Percentiles rank a stretch among this genome's conserved stretches.
Evolutionary conservation across 2,113 vertebrate genomes (phyloP).

Genomic region (Odocoileus virginianus): DNA sequence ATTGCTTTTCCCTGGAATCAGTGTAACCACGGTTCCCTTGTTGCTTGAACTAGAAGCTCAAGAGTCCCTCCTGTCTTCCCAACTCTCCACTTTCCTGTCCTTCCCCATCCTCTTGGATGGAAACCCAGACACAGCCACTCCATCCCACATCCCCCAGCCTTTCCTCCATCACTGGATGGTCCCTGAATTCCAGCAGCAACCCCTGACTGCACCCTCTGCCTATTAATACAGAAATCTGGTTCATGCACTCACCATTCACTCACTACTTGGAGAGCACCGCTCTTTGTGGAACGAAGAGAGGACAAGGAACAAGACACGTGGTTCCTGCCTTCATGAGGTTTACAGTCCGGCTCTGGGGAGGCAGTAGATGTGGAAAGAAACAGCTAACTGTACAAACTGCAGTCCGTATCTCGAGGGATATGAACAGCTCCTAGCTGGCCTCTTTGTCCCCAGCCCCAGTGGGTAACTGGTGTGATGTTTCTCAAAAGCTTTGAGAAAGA

Average conservation of each 20-base stretch:
- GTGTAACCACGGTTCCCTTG: not conserved
- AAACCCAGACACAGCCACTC: not conserved
- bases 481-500: not conserved
- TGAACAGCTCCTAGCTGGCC: not conserved
- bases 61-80: not conserved
- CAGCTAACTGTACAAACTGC: not conserved
- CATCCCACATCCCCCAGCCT: not conserved
- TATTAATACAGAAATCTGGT: not conserved
- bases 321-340: not conserved
- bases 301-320: not conserved
- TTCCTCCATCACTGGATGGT: not conserved
- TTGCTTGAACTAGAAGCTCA: not conserved
- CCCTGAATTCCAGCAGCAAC: not conserved
- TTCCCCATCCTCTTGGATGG: no score
- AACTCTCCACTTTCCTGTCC: not conserved
- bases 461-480: not conserved
- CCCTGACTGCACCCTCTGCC: no score
- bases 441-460: not conserved
- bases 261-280: accelerated
- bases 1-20: not conserved
- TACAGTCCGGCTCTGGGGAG: not conserved
- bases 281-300: not conserved
- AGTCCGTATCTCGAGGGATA: not conserved
- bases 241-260: not conserved
- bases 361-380: not conserved